Evolutionary conservation across 30 jellyfish, hydroid and myxozoan species (phyloP), one percentile per base, ranked within the genome.

Genomic region (Sanderia malayensis): DNA sequence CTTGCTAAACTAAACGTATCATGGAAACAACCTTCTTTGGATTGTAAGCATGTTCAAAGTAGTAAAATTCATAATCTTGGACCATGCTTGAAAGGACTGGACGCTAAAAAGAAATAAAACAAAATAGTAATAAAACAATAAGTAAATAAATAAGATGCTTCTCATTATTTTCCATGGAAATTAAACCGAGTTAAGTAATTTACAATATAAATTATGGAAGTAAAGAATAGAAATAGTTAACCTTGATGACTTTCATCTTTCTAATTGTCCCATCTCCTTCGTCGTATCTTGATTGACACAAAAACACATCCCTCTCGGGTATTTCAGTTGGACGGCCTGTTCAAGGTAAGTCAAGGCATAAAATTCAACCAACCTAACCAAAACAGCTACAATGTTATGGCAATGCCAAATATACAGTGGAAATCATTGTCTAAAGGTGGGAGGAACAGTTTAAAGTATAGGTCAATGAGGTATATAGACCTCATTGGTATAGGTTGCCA

Each of bases 11-110:
- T n/a, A n/a, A n/a, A n/a, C n/a, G n/a, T n/a, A n/a, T 37, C 52
- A 4, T 37, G 13, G 13, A 37, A 88, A 85, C 33, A 25, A 92
- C 98, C 82, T 94, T 76, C 53, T 92, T 92, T 18, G 96, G 98
- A 7, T 67, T 58, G 67, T 66, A 58, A 18, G 95, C 82, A 32
- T 76, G 82, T 26, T 84, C 98, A 71, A 84, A 92, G 66, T 92
- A 92, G 78, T 94, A 92, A 80, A 66, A 85, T 84, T 92, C 98
- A 79, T 92, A 96, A 74, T 92, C 98, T 18, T 94, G 96, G 18
- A 92, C 85, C 65, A 78, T 28, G 31, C 85, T 80, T 10, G 98
- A 94, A 26, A 84, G 81, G 32, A 58, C 18, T 8, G 92, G 94
- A 34, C 98, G 62, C 98, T 92, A 62, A 28, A 84, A 78, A n/a